Conservation (phyloP, 2,888 invertebrate species). For the Aphidius colemani region DNA sequence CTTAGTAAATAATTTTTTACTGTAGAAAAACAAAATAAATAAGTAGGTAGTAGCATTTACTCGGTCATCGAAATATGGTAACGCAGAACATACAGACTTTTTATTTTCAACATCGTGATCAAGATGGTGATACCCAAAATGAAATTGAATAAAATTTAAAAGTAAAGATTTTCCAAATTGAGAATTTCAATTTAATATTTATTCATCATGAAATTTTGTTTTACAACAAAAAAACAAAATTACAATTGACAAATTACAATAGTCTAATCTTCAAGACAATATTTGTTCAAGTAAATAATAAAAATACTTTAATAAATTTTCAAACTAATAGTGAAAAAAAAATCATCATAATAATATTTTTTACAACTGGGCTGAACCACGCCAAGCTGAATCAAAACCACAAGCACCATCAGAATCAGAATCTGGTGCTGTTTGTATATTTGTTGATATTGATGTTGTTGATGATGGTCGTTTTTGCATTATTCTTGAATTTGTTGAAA, state of each 20-base stretch:
- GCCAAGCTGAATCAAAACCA: constrained; percentile 82
- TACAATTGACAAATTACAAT: too few relatives aligned
- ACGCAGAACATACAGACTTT: not conserved
- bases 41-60: not conserved
- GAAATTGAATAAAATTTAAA: too few relatives aligned
- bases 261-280: not conserved
- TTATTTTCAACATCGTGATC: not conserved
- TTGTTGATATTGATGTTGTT: constrained; percentile 57
- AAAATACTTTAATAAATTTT: constrained; percentile 11
- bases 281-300: not conserved
- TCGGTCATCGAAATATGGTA: not conserved
- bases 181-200: not conserved
- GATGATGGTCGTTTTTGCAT: constrained; percentile 50
- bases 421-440: constrained; percentile 63
- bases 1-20: not conserved
- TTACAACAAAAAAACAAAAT: not conserved
- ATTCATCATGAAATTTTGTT: not conserved
- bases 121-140: too few relatives aligned
- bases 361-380: constrained; percentile 53
- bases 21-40: not conserved
- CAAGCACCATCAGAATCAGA: constrained; percentile 89
- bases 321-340: not conserved
- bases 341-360: constrained; percentile 11
- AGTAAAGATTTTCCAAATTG: too few relatives aligned
- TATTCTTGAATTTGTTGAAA: constrained; percentile 35